Base-by-base conservation (phyloP, 2,113 vertebrate genomes). In the Climacteris rufus region DNA sequence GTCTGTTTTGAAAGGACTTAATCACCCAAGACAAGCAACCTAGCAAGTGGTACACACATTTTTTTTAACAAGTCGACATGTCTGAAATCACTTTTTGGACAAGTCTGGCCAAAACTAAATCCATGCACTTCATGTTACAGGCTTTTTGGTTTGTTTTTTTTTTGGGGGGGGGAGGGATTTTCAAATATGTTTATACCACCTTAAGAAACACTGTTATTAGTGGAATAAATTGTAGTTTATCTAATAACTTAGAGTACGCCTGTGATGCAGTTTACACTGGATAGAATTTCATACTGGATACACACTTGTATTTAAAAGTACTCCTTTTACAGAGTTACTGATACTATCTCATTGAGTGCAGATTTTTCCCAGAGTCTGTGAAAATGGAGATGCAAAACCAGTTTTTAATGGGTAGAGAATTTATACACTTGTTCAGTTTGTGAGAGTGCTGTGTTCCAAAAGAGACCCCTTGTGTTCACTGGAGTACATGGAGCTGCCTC, bases 381-480 rank as follows among this genome's bases (percentile, higher is more conserved):
- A 88, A 96, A 88, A 94, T 75, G 87, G 90, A 96, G 87, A 91
- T 0, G 0, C 49, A 85, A 91, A 79, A 15, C 25, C 42, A 53
- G 33, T 49, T 93, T 96, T 94, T 66, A 70, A 56, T 81, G 85
- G 18, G 45, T 49, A 83, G 87, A 85, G 54, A 49, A 30, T 94
- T 88, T 59, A 53, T 70, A 15, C 25, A 6, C 81, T 93, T 85
- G 66, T 80, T 90, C 33, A 1, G 35, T 80, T 80, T 71, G 61
- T 72, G 50, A 13, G 33, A 37, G 47, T 54, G 19, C 59, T 59
- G 56, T 85, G 86, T 89, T 96, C 74, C 94, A 81, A 78, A 97
- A 95, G 95, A 97, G 96, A 96, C 96, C 95, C 83, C 97, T 97
- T 97, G 96, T 97, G 96, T 97, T 96, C 94, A 70, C 49, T 90